A percentile compares a stretch with the other conserved stretches of the same genome.
phyloP scores from a whole-genome alignment of 2,888 invertebrate species.

The Achlya flavicornis region DNA sequence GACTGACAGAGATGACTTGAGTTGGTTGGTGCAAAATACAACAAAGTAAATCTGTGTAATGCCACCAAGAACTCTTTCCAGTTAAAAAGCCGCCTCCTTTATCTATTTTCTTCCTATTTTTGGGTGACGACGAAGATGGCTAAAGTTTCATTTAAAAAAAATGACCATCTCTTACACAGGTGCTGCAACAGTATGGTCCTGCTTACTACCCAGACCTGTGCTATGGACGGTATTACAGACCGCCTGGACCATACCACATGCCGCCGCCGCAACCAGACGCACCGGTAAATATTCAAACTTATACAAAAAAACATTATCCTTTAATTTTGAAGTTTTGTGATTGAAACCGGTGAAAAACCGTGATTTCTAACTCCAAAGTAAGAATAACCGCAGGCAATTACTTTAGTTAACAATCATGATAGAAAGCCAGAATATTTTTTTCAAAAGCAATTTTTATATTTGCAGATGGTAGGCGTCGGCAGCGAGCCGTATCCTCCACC shows the following conservation, averaged over 20 bases:
- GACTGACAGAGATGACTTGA: too few species aligned
- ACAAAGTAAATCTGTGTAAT: not conserved
- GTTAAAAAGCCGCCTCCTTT: not conserved
- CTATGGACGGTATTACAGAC: constrained; percentile 73
- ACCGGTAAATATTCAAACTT: constrained; percentile 59
- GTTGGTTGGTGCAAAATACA: too few species aligned
- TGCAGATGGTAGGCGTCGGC: constrained; percentile 76
- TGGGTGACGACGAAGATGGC: too few species aligned
- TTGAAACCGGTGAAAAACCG: not conserved
- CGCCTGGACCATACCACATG: constrained; percentile 80
- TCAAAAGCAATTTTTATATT: constrained; percentile 20
- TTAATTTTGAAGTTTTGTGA: too few species aligned
- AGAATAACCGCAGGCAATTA: constrained; percentile 5
- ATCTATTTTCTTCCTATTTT: too few species aligned
- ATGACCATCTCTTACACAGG: constrained; percentile 44
- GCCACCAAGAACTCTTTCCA: not conserved
- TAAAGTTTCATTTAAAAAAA: not conserved
- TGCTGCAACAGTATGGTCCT: constrained; percentile 75
- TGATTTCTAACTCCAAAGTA: constrained; percentile 14
- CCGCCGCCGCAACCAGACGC: constrained; percentile 77
- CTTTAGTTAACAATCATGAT: not conserved
- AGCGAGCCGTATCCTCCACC: constrained; percentile 76
- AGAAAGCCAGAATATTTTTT: not conserved
- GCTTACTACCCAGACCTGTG: constrained; percentile 78
- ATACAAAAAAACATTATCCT: not conserved